phyloP scores from a whole-genome alignment of 2,888 invertebrate genomes.

The Lordiphosa andalusiaca region DNA sequence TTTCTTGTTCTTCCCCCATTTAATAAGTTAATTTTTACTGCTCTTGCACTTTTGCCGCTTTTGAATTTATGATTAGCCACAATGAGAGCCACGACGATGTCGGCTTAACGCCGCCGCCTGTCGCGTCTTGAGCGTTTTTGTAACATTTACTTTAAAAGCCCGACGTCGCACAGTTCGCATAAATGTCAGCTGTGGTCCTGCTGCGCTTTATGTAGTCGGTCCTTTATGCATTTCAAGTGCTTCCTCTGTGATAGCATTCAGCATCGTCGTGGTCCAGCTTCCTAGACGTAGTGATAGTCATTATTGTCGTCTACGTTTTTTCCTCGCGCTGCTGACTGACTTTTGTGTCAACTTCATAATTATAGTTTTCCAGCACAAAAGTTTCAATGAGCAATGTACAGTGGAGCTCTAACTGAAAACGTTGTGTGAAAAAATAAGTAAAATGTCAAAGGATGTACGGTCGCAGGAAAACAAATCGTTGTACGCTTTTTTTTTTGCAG shows the following conservation, averaged over 20 bases:
- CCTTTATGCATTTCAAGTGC: slow-evolving; percentile 68
- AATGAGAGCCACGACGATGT: slow-evolving; percentile 17
- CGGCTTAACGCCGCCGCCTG: slow-evolving; percentile 14
- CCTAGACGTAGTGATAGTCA: slow-evolving; percentile 38
- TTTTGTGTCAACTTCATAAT: slow-evolving; percentile 74
- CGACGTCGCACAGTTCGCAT: slow-evolving; percentile 44
- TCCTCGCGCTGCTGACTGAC: slow-evolving; percentile 55
- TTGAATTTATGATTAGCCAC: slow-evolving; percentile 66
- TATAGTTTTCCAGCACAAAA: slow-evolving; percentile 57
- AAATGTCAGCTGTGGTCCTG: slow-evolving; percentile 65
- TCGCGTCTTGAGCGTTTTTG: slow-evolving; percentile 16
- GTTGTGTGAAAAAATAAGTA: too few species aligned
- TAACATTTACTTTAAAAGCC: slow-evolving; percentile 31
- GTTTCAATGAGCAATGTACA: slow-evolving; percentile 49
- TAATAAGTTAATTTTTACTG: slow-evolving; percentile 77
- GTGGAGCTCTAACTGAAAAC: slow-evolving; percentile 24
- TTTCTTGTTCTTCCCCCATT: slow-evolving; percentile 35
- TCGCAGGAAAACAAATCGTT: too few species aligned
- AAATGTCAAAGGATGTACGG: too few species aligned
- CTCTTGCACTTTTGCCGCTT: slow-evolving; percentile 64
- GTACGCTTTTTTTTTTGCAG: too few species aligned
- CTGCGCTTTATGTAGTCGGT: slow-evolving; percentile 65
- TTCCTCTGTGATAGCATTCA: slow-evolving; percentile 53
- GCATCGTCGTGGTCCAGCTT: slow-evolving; percentile 10
- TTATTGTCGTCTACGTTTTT: slow-evolving; percentile 61